Conservation (phyloP, 2,888 invertebrate species). For the Rhagophthalmus giganteus region DNA sequence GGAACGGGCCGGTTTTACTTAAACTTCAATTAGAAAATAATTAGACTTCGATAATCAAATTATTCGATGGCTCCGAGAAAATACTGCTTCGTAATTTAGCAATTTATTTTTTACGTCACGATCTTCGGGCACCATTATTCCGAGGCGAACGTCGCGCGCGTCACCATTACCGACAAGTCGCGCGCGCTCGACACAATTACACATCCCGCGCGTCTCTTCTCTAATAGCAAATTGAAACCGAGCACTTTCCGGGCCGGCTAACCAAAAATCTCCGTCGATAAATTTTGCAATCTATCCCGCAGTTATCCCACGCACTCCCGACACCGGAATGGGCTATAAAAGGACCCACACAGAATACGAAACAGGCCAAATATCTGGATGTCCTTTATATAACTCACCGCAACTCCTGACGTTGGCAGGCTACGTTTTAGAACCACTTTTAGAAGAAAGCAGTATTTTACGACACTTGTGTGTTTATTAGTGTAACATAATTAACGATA, state of each 20-base stretch:
- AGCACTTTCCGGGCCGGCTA: slow-evolving; percentile 26
- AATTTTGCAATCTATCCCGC: background rate
- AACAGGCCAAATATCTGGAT: too few species aligned
- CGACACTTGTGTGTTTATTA: too few species aligned
- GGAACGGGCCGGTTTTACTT: slow-evolving; percentile 16
- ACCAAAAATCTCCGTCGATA: slow-evolving; percentile 18
- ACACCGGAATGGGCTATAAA: slow-evolving; percentile 9
- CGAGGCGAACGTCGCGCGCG: slow-evolving; percentile 25
- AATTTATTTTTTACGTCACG: slow-evolving; percentile 46
- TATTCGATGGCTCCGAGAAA: slow-evolving; percentile 42
- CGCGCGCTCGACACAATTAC: slow-evolving; percentile 23
- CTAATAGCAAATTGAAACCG: slow-evolving; percentile 32
- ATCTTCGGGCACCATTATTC: slow-evolving; percentile 34
- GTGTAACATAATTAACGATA: too few species aligned
- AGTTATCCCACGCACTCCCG: slow-evolving; percentile 16
- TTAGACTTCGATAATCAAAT: slow-evolving; percentile 47
- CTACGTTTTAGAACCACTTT: too few species aligned
- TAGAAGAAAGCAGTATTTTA: too few species aligned
- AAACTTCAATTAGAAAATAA: slow-evolving; percentile 47
- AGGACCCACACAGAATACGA: slow-evolving; percentile 15
- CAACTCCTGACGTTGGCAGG: too few species aligned
- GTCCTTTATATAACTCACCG: too few species aligned
- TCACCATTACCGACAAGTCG: slow-evolving; percentile 17
- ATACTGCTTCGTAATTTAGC: slow-evolving; percentile 49
- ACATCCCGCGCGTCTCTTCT: slow-evolving; percentile 26